phyloP scores from a whole-genome alignment of 1,140 invertebrate genomes.

The Euura lappo region DNA sequence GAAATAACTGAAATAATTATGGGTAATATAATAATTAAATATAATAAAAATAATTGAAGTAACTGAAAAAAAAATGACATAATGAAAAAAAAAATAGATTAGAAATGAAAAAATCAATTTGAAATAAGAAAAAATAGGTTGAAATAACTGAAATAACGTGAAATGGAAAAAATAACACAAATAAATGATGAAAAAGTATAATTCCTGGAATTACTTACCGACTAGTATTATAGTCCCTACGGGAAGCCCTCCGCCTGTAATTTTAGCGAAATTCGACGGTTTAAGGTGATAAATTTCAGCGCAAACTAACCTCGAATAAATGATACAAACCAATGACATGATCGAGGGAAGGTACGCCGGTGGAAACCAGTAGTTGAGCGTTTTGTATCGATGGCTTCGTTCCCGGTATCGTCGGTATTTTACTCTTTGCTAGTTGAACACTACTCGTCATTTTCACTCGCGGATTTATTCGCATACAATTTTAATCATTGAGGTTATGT shows the following conservation, averaged over 20 bases:
- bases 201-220: slow-evolving; percentile 48
- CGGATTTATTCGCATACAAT: too few species aligned
- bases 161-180: too few species aligned
- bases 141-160: too few species aligned
- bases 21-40: too few species aligned
- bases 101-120: neutral
- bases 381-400: slow-evolving; percentile 71
- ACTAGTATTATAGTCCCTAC: slow-evolving; percentile 67
- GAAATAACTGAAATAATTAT: too few species aligned
- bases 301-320: slow-evolving; percentile 10
- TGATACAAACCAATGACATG: slow-evolving; percentile 64
- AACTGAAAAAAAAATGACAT: slow-evolving; percentile 7
- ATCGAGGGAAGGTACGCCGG: slow-evolving; percentile 75
- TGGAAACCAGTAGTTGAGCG: slow-evolving; percentile 72
- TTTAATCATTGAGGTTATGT: too few species aligned
- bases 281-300: neutral
- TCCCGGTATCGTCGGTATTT: slow-evolving; percentile 62
- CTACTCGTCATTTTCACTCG: neutral
- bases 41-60: too few species aligned
- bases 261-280: slow-evolving; percentile 8
- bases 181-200: too few species aligned
- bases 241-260: slow-evolving; percentile 66
- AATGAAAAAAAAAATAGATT: slow-evolving; percentile 5
- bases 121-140: too few species aligned
- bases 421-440: slow-evolving; percentile 26